Evolutionary conservation across 2,888 invertebrate genomes (phyloP).

Genomic region (Lasiommata megera): DNA sequence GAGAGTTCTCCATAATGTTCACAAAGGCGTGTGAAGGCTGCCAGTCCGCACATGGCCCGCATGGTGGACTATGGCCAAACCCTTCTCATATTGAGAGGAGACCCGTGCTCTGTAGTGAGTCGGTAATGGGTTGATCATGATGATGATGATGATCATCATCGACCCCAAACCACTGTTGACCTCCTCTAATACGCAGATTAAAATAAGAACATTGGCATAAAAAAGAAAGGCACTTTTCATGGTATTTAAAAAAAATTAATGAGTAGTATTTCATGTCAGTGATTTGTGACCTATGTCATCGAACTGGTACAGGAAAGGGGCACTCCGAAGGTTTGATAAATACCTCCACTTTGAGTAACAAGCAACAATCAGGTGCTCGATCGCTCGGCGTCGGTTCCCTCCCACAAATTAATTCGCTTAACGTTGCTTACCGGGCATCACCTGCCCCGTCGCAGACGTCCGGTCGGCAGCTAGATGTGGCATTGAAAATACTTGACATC

Average conservation of each 20-base stretch:
- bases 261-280: background rate
- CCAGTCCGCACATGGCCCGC: no score
- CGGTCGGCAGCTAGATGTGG: background rate
- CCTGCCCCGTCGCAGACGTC: conserved; percentile 42
- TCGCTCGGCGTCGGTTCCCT: conserved; percentile 21
- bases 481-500: background rate
- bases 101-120: no score
- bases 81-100: no score
- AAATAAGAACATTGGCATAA: no score
- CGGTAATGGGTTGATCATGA: no score
- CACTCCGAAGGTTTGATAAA: conserved; percentile 7
- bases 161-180: no score
- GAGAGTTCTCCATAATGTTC: no score
- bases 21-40: no score
- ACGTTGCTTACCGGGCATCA: conserved; percentile 58
- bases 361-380: conserved; percentile 26
- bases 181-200: no score
- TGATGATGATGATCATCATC: no score
- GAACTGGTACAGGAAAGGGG: background rate
- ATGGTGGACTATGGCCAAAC: no score
- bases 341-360: conserved; percentile 18
- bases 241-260: background rate
- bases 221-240: no score
- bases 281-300: background rate
- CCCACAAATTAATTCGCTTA: conserved; percentile 72